Evolutionary conservation across 2,113 vertebrate species (phyloP).

Genomic region (Hydrolagus affinis): DNA sequence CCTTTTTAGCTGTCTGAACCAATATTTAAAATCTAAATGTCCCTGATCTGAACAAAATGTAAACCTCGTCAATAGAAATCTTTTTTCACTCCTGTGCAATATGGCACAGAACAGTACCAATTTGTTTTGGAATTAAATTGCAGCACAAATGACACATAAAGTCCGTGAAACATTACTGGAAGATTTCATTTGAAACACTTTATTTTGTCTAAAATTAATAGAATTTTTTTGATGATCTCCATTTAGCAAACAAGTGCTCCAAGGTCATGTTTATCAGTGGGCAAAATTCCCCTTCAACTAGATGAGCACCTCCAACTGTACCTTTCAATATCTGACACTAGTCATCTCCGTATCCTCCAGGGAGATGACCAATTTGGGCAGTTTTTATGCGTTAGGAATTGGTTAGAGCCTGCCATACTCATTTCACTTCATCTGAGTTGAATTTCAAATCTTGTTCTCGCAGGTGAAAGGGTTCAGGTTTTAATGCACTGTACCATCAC

Average conservation of each 20-base stretch:
- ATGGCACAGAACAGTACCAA: neutral
- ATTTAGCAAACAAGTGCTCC: neutral
- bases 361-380: neutral
- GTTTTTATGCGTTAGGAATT: neutral
- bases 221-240: neutral
- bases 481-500: neutral
- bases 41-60: neutral
- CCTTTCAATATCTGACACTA: neutral
- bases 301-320: neutral
- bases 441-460: neutral
- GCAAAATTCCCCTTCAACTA: too few species aligned
- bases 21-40: neutral
- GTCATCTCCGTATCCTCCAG: neutral
- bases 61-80: neutral
- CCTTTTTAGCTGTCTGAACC: neutral
- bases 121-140: neutral
- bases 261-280: neutral
- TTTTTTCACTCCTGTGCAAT: neutral
- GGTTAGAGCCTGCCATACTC: neutral
- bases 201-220: neutral
- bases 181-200: neutral
- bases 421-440: neutral
- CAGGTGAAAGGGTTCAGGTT: neutral
- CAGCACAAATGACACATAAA: neutral
- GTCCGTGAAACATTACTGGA: neutral